Conservation (phyloP, 2,797 vertebrate genomes). For the Alectoris magna region DNA sequence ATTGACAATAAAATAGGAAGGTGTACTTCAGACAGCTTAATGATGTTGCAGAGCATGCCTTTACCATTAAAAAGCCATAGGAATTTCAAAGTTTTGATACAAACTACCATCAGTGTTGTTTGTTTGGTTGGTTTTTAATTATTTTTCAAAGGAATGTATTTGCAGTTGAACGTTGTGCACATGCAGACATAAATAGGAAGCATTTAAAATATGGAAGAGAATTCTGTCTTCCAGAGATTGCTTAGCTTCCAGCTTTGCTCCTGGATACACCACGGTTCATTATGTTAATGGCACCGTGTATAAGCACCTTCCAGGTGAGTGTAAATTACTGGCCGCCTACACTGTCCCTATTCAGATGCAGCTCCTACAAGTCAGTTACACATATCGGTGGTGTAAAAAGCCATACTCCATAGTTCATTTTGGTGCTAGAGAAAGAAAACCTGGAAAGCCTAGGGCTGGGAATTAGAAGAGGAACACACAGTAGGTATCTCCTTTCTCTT, state of each 20-base stretch:
- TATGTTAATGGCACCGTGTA: neutral
- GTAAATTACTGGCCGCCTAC: neutral
- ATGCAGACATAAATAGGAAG: neutral
- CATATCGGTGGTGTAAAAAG: neutral
- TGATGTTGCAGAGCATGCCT: neutral
- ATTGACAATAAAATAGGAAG: constrained; percentile 33
- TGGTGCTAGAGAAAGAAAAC: neutral
- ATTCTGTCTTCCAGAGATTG: neutral
- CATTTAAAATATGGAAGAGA: neutral
- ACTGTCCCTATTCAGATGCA: neutral
- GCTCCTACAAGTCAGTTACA: rapidly evolving
- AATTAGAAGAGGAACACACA: neutral
- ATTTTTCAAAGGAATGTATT: neutral
- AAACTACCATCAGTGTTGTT: neutral
- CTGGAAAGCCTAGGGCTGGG: neutral
- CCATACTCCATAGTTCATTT: neutral
- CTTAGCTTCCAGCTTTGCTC: neutral
- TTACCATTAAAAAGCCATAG: neutral
- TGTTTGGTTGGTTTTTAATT: neutral
- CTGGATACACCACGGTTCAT: neutral
- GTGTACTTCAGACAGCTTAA: neutral
- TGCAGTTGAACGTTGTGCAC: neutral
- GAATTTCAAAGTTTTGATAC: neutral
- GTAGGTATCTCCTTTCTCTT: neutral
- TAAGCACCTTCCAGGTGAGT: neutral